Percentiles rank a stretch among this genome's conserved stretches.
Conservation (phyloP, 2,797 vertebrate species). For the Apogon hyalosoma region DNA sequence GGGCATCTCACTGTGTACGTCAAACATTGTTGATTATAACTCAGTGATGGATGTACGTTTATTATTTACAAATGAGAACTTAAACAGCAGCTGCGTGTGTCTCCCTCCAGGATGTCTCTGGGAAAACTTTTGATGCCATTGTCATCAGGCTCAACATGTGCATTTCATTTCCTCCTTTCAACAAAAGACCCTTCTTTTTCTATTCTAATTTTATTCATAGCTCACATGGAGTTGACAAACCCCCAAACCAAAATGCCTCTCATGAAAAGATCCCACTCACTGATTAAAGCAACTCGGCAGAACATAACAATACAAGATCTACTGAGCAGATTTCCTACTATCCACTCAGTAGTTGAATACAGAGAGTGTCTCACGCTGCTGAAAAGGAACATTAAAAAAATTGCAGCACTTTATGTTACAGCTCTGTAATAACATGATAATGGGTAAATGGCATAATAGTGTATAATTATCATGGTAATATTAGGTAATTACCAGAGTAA, state of each 20-base stretch:
- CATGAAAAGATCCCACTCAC: conserved; percentile 1
- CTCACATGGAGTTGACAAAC: conserved; percentile 31
- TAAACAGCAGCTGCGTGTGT: not conserved
- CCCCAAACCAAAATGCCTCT: not conserved
- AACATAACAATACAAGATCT: not conserved
- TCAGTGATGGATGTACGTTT: not conserved
- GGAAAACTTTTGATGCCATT: conserved; percentile 25
- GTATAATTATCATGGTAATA: too few relatives aligned
- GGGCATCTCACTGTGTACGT: not conserved
- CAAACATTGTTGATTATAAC: not conserved
- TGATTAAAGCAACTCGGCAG: not conserved
- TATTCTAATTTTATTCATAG: conserved; percentile 11
- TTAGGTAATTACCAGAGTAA: too few relatives aligned
- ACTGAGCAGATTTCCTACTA: too few relatives aligned
- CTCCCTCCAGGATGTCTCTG: not conserved
- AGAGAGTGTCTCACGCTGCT: too few relatives aligned
- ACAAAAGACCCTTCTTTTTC: conserved; percentile 9
- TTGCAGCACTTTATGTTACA: too few relatives aligned
- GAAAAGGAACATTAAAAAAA: too few relatives aligned
- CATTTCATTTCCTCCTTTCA: conserved; percentile 40
- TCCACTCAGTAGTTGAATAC: too few relatives aligned
- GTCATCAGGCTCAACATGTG: conserved; percentile 46
- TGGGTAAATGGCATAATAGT: too few relatives aligned
- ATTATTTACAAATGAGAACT: not conserved
- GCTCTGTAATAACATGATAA: too few relatives aligned